A percentile compares a stretch with the other conserved stretches of the same genome.
Evolutionary conservation across 2,888 invertebrate genomes (phyloP).

Genomic region (Drosophila limbata): DNA sequence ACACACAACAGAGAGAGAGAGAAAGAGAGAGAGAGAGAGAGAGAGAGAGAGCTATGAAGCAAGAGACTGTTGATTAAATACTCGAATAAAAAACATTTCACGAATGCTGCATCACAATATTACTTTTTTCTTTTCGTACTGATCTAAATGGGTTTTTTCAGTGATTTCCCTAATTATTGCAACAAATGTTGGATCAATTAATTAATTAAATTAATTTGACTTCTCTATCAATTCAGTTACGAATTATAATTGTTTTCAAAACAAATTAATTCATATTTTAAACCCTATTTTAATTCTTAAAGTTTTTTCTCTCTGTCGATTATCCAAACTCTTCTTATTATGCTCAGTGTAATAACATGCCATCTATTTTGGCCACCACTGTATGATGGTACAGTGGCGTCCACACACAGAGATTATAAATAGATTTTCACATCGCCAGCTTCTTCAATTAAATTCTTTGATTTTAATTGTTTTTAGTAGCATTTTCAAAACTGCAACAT

Average conservation of each 20-base stretch:
- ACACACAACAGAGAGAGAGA: not conserved
- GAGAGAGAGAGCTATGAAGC: not conserved
- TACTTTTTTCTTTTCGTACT: too few relatives aligned
- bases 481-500: conserved; percentile 19
- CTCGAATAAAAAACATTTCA: not conserved
- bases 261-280: too few relatives aligned
- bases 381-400: not conserved
- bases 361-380: not conserved
- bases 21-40: not conserved
- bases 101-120: not conserved
- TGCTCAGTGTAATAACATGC: not conserved
- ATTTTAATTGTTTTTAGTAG: conserved; percentile 3
- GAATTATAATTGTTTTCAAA: too few relatives aligned
- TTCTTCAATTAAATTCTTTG: not conserved
- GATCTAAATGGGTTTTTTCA: too few relatives aligned
- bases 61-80: not conserved
- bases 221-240: too few relatives aligned
- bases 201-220: too few relatives aligned
- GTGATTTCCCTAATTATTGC: too few relatives aligned
- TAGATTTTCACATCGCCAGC: not conserved
- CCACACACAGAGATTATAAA: not conserved
- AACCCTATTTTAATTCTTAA: too few relatives aligned
- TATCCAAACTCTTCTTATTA: too few relatives aligned
- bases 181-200: too few relatives aligned
- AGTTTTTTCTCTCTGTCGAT: too few relatives aligned